These are phyloP conservation scores for Orthonyx spaldingii DNA, from an alignment of 2,113 vertebrate genomes.

Conservation along the genomic window DNA sequence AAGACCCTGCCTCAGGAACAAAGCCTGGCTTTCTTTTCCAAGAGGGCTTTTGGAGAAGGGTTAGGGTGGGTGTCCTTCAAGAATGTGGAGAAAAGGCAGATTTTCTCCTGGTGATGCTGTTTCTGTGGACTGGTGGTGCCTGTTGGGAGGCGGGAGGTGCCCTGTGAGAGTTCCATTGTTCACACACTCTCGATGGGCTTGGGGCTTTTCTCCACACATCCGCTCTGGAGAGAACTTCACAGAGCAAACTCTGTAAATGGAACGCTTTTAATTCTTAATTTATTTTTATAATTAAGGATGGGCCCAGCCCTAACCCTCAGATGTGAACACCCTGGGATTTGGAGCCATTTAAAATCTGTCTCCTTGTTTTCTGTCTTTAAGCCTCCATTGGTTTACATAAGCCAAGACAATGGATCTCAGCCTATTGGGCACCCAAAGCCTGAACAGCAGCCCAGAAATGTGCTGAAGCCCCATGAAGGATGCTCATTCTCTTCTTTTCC, in stretches of 20 bases:
- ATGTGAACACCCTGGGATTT: background rate
- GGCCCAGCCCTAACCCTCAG: background rate
- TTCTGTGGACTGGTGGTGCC: background rate
- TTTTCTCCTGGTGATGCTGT: background rate
- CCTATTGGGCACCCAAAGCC: background rate
- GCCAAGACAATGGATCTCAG: background rate
- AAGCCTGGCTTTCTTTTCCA: background rate
- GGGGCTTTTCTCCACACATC: background rate
- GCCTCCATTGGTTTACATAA: background rate
- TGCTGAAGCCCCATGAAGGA: background rate
- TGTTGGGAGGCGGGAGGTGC: background rate
- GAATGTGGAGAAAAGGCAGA: background rate
- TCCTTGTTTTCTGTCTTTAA: background rate
- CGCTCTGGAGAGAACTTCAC: background rate
- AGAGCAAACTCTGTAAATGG: background rate
- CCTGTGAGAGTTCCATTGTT: background rate
- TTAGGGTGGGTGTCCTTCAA: background rate
- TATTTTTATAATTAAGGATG: background rate
- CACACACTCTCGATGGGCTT: rapidly evolving
- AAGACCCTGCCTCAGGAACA: background rate
- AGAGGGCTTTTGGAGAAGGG: background rate
- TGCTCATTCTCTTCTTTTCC: background rate
- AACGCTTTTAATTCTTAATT: background rate
- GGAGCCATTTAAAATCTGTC: background rate
- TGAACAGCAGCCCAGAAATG: background rate